Evolutionary conservation across 1,140 invertebrate species (phyloP).

Genomic region (Choristoneura fumiferana): DNA sequence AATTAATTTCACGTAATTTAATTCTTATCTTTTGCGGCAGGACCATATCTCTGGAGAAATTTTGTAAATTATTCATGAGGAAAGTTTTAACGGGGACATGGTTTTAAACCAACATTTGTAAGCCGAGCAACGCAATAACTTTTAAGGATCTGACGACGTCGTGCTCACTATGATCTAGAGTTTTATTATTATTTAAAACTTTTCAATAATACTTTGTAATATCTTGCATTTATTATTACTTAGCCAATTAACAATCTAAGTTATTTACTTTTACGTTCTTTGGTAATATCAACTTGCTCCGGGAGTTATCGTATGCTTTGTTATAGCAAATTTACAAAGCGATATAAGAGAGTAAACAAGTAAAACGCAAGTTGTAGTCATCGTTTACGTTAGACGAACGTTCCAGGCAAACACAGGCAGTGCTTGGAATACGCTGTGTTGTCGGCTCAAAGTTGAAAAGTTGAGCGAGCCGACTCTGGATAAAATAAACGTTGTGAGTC

Average conservation of each 20-base stretch:
- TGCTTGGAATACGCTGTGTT: constrained; percentile 8
- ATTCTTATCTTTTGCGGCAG: constrained; percentile 68
- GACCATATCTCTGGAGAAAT: constrained; percentile 71
- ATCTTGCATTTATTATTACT: constrained; percentile 11
- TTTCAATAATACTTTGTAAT: constrained; percentile 23
- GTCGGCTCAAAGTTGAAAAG: background rate
- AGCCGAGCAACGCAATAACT: constrained; percentile 48
- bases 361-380: constrained; percentile 37
- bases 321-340: constrained; percentile 45
- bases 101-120: constrained; percentile 74
- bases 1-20: constrained; percentile 68
- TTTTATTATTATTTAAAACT: background rate
- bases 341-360: constrained; percentile 55
- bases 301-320: constrained; percentile 32
- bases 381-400: constrained; percentile 49
- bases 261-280: constrained; percentile 5
- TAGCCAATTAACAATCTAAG: constrained; percentile 21
- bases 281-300: constrained; percentile 21
- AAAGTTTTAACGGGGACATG: constrained; percentile 74
- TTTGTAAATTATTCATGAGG: constrained; percentile 76
- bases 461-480: background rate
- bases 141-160: constrained; percentile 24
- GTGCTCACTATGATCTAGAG: background rate
- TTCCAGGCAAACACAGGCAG: constrained; percentile 17
- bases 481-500: background rate